A percentile compares a stretch with the other conserved stretches of the same genome.
Evolutionary conservation across 2,113 vertebrate genomes (phyloP).

Genomic region (Scalopus aquaticus): DNA sequence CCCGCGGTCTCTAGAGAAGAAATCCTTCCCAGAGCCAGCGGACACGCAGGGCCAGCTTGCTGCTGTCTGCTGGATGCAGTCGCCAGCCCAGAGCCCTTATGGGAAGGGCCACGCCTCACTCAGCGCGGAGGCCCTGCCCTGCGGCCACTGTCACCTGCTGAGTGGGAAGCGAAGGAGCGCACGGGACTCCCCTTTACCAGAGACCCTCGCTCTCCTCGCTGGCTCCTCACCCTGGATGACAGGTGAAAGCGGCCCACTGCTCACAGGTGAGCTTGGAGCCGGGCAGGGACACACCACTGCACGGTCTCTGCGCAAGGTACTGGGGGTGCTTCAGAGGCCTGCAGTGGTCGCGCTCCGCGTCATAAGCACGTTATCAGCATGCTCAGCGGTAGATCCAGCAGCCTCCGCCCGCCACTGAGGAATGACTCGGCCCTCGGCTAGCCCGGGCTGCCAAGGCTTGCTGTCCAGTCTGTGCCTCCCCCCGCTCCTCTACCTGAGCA

Average conservation of each 20-base stretch:
- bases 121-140: neutral
- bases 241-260: neutral
- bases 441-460: neutral
- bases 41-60: neutral
- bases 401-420: neutral
- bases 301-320: too few species aligned
- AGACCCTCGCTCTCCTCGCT: neutral
- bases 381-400: neutral
- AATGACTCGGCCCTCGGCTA: too few species aligned
- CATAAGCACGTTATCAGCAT: rapidly evolving
- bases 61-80: neutral
- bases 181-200: too few species aligned
- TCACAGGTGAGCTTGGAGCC: too few species aligned
- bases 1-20: neutral
- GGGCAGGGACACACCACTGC: too few species aligned
- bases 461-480: neutral
- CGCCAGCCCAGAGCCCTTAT: neutral
- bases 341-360: rapidly evolving
- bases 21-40: neutral
- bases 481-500: slow-evolving; percentile 89
- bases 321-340: too few species aligned
- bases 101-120: neutral
- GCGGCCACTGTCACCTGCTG: neutral
- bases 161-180: neutral
- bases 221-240: neutral